Base-by-base conservation (phyloP, 2,113 vertebrate species). In the Castor canadensis region DNA sequence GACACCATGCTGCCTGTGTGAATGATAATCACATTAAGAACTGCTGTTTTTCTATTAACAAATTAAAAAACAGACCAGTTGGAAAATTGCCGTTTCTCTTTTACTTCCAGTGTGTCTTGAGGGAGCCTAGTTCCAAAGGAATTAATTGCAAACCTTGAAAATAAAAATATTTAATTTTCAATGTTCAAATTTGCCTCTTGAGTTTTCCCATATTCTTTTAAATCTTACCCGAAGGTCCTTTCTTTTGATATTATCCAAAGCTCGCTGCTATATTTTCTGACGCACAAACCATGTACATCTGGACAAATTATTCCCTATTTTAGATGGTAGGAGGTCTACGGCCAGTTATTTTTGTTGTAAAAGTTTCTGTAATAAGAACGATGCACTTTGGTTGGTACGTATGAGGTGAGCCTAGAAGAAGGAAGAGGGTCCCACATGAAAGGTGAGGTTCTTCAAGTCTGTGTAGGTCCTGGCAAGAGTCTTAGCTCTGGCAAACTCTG, bases 261-360 rank as follows among this genome's bases (percentile, higher is more conserved):
- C 56, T 92, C 17, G 6, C n/a, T 69, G 88, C 76, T 79, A 71
- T 60, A 92, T 62, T 75, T 32, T 69, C 28, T 90, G 84, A 73
- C 54, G 32, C n/a, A 80, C 17, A 64, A 43, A 62, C 35, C 20
- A 73, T 35, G 16, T 32, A 67, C 6, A 54, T 2, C 6, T 73
- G 54, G 54, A 92, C 67, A 95, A 76, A 87, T 83, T n/a, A 87
- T 58, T 26, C 38, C 77, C 76, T 95, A 49, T 69, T 82, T 67
- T 73, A 64, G 54, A 82, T 35, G n/a, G 26, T 47, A 45, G 56
- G 91, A 60, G 22, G 40, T n/a, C 54, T 64, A 20, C 0, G 76
- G 40, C 38, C 24, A 66, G 40, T 56, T 47, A 26, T 43, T 95
- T 89, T 62, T 79, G 26, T 79, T 72, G n/a, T 67, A 52, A 94